These are phyloP conservation scores for Nasonovia ribisnigri DNA, from an alignment of 2,888 invertebrate species.

Conservation along the genomic window DNA sequence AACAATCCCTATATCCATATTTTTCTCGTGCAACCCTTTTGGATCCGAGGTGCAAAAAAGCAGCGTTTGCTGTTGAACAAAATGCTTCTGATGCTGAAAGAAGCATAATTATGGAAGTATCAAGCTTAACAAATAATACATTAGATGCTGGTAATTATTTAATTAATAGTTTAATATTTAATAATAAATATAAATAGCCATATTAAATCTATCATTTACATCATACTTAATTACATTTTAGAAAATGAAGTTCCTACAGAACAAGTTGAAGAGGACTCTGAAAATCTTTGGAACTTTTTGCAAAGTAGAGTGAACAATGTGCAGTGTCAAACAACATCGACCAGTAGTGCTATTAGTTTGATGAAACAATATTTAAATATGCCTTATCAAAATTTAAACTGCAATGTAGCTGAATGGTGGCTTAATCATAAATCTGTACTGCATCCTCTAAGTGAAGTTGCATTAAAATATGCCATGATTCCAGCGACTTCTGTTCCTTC, in stretches of 20 bases:
- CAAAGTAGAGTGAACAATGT: not conserved
- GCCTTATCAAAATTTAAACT: not conserved
- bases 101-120: not conserved
- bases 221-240: constrained; percentile 14
- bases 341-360: constrained; percentile 1
- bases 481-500: constrained; percentile 17
- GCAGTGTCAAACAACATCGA: constrained; percentile 2
- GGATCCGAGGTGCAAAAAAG: constrained; percentile 21
- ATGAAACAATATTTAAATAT: constrained; percentile 16
- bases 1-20: not conserved
- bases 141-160: constrained; percentile 1
- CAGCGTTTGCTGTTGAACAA: not conserved
- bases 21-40: constrained; percentile 25
- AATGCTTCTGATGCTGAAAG: constrained; percentile 4
- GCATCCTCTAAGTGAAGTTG: constrained; percentile 14
- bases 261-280: not conserved
- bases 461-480: not conserved
- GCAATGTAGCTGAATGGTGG: not conserved
- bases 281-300: constrained; percentile 29
- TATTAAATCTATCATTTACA: constrained; percentile 5
- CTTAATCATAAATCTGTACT: not conserved
- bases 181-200: not conserved
- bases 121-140: constrained; percentile 7
- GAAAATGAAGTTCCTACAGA: constrained; percentile 15
- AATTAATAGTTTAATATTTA: not conserved